Evolutionary conservation across 1,140 invertebrate species (phyloP).

Genomic region (Drosophila kohkoa): DNA sequence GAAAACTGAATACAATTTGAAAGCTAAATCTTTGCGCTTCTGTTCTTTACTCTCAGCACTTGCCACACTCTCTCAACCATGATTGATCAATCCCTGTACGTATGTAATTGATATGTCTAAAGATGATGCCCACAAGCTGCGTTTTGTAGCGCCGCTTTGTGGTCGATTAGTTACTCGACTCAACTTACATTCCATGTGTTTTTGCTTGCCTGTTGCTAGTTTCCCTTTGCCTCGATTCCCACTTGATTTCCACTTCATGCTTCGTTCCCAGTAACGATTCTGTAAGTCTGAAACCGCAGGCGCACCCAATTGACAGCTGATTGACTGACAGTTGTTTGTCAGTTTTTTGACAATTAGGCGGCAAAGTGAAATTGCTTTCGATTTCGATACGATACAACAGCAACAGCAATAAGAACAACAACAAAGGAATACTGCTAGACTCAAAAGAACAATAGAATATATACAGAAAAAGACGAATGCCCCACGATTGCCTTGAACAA

Average conservation of each 20-base stretch:
- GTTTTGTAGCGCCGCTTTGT: conserved; percentile 54
- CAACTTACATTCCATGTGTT: conserved; percentile 35
- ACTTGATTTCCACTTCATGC: neutral
- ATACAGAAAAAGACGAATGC: conserved; percentile 39
- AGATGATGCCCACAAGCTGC: conserved; percentile 42
- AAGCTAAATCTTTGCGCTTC: neutral
- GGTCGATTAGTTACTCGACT: conserved; percentile 64
- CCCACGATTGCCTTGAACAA: conserved; percentile 54
- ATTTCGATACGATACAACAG: conserved; percentile 52
- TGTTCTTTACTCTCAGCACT: neutral
- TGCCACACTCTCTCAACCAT: conserved; percentile 21
- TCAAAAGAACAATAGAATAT: neutral
- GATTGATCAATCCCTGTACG: conserved; percentile 23
- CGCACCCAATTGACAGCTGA: conserved; percentile 70
- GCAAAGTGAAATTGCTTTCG: conserved; percentile 78
- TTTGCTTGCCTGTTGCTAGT: conserved; percentile 5
- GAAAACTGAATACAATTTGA: neutral
- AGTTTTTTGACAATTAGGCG: conserved; percentile 76
- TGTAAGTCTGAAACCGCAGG: conserved; percentile 48
- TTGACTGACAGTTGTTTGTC: conserved; percentile 76
- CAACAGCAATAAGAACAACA: neutral
- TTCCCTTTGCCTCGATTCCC: conserved; percentile 1
- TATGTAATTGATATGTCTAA: conserved; percentile 43
- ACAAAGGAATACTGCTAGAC: conserved; percentile 2
- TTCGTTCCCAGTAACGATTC: neutral